Evolutionary conservation across 1,140 invertebrate genomes (phyloP).

Genomic region (Meloidogyne hapla): DNA sequence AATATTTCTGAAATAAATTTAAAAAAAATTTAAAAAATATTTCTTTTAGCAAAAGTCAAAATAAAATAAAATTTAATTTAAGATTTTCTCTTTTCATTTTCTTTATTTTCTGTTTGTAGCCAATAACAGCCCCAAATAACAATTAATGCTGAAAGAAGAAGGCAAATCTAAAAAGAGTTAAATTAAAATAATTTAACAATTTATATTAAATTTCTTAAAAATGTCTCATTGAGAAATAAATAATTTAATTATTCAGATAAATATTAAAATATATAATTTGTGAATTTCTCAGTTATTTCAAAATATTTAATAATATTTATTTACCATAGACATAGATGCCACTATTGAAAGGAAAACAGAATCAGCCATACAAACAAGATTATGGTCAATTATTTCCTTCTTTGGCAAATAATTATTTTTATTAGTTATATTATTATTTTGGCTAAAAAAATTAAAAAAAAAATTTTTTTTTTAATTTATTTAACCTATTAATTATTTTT

Average conservation of each 20-base stretch:
- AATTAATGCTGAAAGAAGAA: constrained; percentile 58
- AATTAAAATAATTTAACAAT: too few species aligned
- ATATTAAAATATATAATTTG: too few species aligned
- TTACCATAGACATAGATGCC: constrained; percentile 56
- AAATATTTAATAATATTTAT: background rate
- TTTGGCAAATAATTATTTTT: constrained; percentile 15
- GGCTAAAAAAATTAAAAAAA: background rate
- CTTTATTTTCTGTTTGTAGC: constrained; percentile 30
- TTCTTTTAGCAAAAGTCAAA: too few species aligned
- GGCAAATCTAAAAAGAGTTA: too few species aligned
- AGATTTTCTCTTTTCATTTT: constrained; percentile 6
- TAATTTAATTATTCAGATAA: too few species aligned
- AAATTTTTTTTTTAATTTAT: background rate
- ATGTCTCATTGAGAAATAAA: too few species aligned
- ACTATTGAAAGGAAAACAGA: constrained; percentile 62
- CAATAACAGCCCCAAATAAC: constrained; percentile 61
- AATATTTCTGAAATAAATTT: too few species aligned
- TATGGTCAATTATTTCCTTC: constrained; percentile 28
- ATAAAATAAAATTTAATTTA: background rate
- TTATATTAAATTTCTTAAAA: too few species aligned
- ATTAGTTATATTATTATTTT: background rate
- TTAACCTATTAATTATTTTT: constrained; percentile 6
- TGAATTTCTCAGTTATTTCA: too few species aligned
- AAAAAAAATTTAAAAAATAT: too few species aligned
- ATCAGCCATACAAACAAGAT: constrained; percentile 59